A percentile compares a stretch with the other conserved stretches of the same genome.
phyloP scores from a whole-genome alignment of 2,797 vertebrate genomes.

The Naso thynnoides region DNA sequence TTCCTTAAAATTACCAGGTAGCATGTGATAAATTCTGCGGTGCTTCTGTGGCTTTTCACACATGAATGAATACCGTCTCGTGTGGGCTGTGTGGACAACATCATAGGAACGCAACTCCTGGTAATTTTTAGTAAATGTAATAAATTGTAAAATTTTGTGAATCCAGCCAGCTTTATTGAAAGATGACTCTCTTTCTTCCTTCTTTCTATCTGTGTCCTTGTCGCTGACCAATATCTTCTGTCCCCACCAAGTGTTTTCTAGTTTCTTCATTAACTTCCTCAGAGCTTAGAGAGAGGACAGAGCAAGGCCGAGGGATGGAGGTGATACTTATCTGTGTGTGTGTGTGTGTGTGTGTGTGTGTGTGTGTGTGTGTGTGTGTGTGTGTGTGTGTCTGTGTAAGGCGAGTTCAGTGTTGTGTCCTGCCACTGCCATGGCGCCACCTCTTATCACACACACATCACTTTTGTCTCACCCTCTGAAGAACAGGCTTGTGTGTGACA shows the following conservation, averaged over 20 bases:
- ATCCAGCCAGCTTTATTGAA: too few species aligned
- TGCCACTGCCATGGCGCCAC: slow-evolving; percentile 84
- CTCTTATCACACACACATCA: slow-evolving; percentile 87
- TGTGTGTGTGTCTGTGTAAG: slow-evolving; percentile 54
- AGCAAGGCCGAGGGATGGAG: slow-evolving; percentile 62
- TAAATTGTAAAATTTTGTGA: neutral
- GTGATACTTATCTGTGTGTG: slow-evolving; percentile 72
- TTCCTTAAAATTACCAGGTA: too few species aligned
- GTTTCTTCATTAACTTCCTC: slow-evolving; percentile 26
- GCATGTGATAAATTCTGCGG: neutral
- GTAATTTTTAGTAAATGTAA: neutral
- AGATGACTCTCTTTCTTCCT: slow-evolving; percentile 5
- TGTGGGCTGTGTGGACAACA: neutral
- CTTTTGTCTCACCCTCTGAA: slow-evolving; percentile 86
- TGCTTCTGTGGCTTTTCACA: neutral
- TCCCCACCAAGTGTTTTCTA: slow-evolving; percentile 28
- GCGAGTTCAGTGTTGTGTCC: slow-evolving; percentile 86
- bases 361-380: slow-evolving; percentile 28
- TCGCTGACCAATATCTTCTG: slow-evolving; percentile 25
- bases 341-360: slow-evolving; percentile 38
- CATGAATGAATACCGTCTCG: too few species aligned
- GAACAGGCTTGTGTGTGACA: slow-evolving; percentile 61
- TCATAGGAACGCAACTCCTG: neutral
- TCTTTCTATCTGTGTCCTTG: slow-evolving; percentile 13
- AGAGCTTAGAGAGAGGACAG: slow-evolving; percentile 43